Conservation (phyloP, 2,797 vertebrate species). For the Heterohyrax brucei region DNA sequence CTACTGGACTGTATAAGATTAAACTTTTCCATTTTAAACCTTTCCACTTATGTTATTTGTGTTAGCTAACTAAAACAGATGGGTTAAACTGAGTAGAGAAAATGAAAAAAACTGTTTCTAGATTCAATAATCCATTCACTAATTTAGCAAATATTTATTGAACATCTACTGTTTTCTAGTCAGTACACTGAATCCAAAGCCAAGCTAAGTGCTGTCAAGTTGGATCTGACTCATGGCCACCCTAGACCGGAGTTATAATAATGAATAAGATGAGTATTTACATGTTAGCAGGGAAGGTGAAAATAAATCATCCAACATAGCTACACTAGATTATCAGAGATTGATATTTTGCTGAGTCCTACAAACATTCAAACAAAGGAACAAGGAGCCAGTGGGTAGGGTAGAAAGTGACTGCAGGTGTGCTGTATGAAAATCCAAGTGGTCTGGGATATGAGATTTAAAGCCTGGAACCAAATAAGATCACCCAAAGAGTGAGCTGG, state of each 20-base stretch:
- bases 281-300: background rate
- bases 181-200: background rate
- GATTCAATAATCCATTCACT: background rate
- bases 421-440: background rate
- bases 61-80: background rate
- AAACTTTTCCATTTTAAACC: too few species aligned
- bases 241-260: background rate
- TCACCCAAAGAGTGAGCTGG: background rate
- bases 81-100: constrained; percentile 21
- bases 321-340: background rate
- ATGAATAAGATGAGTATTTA: background rate
- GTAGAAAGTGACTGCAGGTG: background rate
- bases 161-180: background rate
- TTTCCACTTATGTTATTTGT: too few species aligned
- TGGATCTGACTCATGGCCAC: too few species aligned
- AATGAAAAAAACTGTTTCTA: background rate
- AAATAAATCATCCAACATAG: background rate
- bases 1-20: too few species aligned
- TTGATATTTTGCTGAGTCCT: constrained; percentile 11
- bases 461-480: background rate
- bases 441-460: background rate
- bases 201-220: too few species aligned
- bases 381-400: background rate
- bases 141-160: background rate
- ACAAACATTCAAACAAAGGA: background rate